These are phyloP conservation scores for Palythoa grandiflora DNA, from an alignment of 92 coral and sea anemone genomes.

Conservation along the genomic window DNA sequence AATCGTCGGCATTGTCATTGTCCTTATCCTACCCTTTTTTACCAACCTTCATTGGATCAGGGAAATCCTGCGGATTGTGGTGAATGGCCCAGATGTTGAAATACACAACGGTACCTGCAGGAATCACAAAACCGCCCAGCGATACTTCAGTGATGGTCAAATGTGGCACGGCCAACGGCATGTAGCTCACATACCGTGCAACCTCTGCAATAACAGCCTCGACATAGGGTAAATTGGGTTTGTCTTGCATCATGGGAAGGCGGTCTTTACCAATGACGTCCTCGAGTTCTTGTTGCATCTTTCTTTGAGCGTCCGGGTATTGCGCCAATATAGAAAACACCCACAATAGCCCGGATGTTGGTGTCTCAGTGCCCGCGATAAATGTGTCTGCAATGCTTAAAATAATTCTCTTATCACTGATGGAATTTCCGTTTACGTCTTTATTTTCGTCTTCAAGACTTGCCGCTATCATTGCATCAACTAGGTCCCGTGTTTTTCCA, in stretches of 20 bases:
- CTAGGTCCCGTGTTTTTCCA: constrained; percentile 41
- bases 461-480: constrained; percentile 35
- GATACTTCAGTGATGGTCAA: constrained; percentile 63
- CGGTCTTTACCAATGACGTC: constrained; percentile 53
- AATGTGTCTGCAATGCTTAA: constrained; percentile 53
- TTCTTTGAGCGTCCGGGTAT: constrained; percentile 67
- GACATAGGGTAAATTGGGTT: constrained; percentile 63
- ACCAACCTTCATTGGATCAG: constrained; percentile 66
- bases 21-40: no score
- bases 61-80: constrained; percentile 75
- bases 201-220: constrained; percentile 74
- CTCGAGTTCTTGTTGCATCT: constrained; percentile 70
- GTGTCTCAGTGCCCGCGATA: constrained; percentile 82
- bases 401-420: constrained; percentile 17
- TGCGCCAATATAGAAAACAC: constrained; percentile 60
- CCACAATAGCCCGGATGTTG: constrained; percentile 77
- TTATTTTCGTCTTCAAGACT: constrained; percentile 33
- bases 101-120: constrained; percentile 71
- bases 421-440: constrained; percentile 27
- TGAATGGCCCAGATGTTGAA: constrained; percentile 79
- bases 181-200: constrained; percentile 60
- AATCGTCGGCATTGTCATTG: no score
- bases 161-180: constrained; percentile 84
- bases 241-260: constrained; percentile 72
- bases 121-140: constrained; percentile 70